A percentile compares a stretch with the other conserved stretches of the same genome.
Conservation (phyloP, 2,113 vertebrate genomes). For the Coptodon bakossiorum region DNA sequence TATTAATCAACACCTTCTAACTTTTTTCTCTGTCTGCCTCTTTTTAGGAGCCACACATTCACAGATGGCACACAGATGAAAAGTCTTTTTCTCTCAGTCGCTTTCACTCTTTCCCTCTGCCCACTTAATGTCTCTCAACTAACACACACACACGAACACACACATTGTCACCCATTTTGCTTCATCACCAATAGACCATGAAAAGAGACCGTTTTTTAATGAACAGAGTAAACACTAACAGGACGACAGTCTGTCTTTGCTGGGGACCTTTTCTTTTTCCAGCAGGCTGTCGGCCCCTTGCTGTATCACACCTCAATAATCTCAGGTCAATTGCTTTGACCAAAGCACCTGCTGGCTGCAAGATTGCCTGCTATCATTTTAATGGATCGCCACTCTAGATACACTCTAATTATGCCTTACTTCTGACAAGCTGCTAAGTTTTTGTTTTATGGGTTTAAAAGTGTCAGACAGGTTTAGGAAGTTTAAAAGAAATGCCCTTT, state of each 20-base stretch:
- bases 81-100: constrained; percentile 7
- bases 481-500: neutral
- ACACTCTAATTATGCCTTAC: constrained; percentile 38
- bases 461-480: neutral
- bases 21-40: neutral
- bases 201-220: constrained; percentile 28
- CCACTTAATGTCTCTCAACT: neutral
- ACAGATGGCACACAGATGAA: constrained; percentile 31
- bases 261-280: constrained; percentile 32
- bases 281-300: neutral
- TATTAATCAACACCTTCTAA: neutral
- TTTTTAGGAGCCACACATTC: neutral
- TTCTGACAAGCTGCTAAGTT: neutral
- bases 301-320: constrained; percentile 57
- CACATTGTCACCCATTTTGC: neutral
- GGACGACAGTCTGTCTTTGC: constrained; percentile 21
- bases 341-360: constrained; percentile 34
- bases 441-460: neutral
- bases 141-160: neutral
- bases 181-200: constrained; percentile 31
- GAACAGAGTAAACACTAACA: constrained; percentile 44
- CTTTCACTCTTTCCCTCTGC: constrained; percentile 1
- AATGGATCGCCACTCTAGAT: constrained; percentile 44
- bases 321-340: constrained; percentile 64
- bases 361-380: constrained; percentile 45